Evolutionary conservation across 1,140 invertebrate species (phyloP).

Genomic region (Drosophila sturtevanti): DNA sequence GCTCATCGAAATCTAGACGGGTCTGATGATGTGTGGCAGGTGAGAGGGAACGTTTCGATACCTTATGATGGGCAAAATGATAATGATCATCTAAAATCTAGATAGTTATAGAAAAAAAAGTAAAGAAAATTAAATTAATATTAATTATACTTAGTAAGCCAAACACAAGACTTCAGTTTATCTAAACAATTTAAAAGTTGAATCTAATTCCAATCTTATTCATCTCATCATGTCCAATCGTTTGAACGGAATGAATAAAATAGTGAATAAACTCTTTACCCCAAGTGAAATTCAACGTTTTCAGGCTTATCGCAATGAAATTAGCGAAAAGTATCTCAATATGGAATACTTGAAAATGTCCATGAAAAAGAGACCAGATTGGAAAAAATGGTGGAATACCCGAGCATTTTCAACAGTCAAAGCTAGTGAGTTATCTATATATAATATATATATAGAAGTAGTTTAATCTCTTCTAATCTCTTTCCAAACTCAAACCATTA

Average conservation of each 20-base stretch:
- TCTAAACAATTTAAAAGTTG: not conserved
- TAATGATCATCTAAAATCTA: conserved; percentile 92
- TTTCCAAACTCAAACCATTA: too few species aligned
- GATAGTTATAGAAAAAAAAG: conserved; percentile 68
- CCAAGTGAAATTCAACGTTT: conserved; percentile 58
- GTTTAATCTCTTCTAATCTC: not conserved
- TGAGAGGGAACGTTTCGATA: conserved; percentile 88
- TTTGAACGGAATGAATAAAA: conserved; percentile 28
- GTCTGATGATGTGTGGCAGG: conserved; percentile 87
- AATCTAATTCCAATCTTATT: not conserved
- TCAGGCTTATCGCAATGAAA: conserved; percentile 31
- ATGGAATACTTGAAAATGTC: conserved; percentile 31
- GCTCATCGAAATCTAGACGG: conserved; percentile 87
- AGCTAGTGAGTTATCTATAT: not conserved
- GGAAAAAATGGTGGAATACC: conserved; percentile 28
- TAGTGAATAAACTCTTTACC: conserved; percentile 58
- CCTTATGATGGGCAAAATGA: conserved; percentile 89
- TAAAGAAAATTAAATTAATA: too few species aligned
- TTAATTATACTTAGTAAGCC: not conserved
- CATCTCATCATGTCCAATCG: conserved; percentile 19
- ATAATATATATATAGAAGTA: not conserved
- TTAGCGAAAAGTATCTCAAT: conserved; percentile 45
- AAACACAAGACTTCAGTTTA: not conserved
- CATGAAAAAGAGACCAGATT: conserved; percentile 6
- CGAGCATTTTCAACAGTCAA: conserved; percentile 38